Evolutionary conservation across 2,888 invertebrate genomes (phyloP), one percentile per base, ranked within the genome.

Genomic region (Doris montereyensis): DNA sequence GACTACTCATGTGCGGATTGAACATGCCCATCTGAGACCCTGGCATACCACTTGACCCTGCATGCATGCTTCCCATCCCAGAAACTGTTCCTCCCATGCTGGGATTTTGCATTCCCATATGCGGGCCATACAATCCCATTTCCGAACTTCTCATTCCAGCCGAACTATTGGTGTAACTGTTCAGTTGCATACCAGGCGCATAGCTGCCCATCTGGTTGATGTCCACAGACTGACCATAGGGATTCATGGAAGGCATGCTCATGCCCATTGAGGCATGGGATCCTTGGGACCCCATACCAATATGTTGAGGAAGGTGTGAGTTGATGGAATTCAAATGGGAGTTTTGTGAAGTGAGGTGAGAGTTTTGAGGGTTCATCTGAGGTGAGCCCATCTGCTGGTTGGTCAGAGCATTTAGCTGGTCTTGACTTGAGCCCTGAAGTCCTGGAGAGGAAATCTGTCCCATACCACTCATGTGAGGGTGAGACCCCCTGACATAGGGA

Each of bases 11-110:
- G 41, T 79, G 79, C 24, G 70, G 79, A 68, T 79, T 79, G 52
- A 70, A 79, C 79, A 79, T 79, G 13, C 71, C 70, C 79, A 75
- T 75, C 75, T 79, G 79, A n/a, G 78, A 62, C 21, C 32, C 28
- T 71, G 71, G 57, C 10, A 34, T 8, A 26, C 71, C 70, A 5
- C 77, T 71, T 34, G 57, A 24, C 28, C 68, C 68, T 70, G 68
- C 2, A 24, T 30, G 21, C 67, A 24, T 76, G n/a, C 70, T 28
- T 1, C 34, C 26, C 78, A 78, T 78, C 8, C 62, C 41, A 21
- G 75, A 21, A 68, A 79, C 75, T n/a, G n/a, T n/a, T 10, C 52
- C 52, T 1, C 72, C 72, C 71, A 71, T 60, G n/a, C 32, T 30
- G 17, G 70, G n/a, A 13, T 76, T 76, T 30, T 75, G 68, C 41